Percentiles rank a stretch among this genome's conserved stretches.
phyloP scores from a whole-genome alignment of 2,113 vertebrate species.

The Willisornis vidua region DNA sequence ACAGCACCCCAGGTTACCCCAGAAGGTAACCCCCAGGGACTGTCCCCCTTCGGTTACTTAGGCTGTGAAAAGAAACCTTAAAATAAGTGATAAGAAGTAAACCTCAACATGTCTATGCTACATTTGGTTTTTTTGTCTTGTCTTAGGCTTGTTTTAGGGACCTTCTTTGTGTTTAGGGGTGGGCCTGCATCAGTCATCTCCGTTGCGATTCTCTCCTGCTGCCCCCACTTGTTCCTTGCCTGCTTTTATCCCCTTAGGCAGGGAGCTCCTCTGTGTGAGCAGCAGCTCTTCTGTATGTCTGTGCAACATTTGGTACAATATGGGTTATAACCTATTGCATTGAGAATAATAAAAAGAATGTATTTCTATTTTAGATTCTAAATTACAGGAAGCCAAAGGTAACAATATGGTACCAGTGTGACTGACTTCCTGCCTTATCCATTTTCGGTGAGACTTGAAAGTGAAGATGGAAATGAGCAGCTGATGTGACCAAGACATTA shows the following conservation, averaged over 20 bases:
- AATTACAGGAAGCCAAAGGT: background rate
- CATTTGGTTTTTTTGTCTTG: background rate
- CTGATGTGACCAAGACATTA: background rate
- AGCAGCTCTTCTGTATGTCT: background rate
- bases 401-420: background rate
- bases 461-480: background rate
- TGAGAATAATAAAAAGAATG: background rate
- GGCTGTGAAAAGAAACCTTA: background rate
- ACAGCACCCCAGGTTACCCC: background rate
- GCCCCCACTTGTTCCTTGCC: background rate
- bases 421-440: background rate
- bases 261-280: background rate
- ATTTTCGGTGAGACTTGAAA: background rate
- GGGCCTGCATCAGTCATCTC: background rate
- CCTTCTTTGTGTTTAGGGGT: background rate
- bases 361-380: background rate
- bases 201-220: background rate
- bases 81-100: background rate
- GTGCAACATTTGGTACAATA: background rate
- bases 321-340: background rate
- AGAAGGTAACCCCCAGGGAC: rapidly evolving
- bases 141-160: background rate
- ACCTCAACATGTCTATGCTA: background rate
- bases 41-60: background rate
- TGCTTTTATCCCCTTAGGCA: background rate